Conservation (phyloP, 2,797 vertebrate species). For the Dryobates pubescens region DNA sequence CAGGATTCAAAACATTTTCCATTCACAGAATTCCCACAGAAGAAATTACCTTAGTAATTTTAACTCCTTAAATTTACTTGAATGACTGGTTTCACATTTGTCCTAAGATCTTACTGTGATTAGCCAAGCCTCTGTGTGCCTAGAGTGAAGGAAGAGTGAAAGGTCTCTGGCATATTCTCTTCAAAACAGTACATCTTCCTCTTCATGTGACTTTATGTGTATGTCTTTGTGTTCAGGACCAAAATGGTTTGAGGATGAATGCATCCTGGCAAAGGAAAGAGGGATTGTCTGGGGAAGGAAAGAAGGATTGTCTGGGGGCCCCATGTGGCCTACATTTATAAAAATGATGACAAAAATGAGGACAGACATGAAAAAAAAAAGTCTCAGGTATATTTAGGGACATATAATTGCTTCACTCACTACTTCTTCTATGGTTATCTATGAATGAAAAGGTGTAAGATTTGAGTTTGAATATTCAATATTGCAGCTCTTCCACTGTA, state of each 20-base stretch:
- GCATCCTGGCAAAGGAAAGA: neutral
- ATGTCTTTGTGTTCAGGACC: neutral
- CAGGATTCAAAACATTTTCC: neutral
- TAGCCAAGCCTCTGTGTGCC: neutral
- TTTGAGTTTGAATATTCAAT: neutral
- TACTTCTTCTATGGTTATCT: neutral
- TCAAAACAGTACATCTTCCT: neutral
- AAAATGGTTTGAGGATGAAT: neutral
- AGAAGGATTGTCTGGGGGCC: neutral
- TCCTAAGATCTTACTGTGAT: neutral
- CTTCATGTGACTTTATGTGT: neutral
- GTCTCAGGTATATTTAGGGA: neutral
- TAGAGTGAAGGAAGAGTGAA: neutral
- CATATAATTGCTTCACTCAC: neutral
- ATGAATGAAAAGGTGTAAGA: neutral
- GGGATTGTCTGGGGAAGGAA: conserved; percentile 10
- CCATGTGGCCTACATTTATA: neutral
- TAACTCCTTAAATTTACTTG: neutral
- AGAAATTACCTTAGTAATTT: neutral
- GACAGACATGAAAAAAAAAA: neutral
- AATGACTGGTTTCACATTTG: neutral
- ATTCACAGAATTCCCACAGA: conserved; percentile 29
- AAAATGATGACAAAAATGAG: conserved; percentile 5
- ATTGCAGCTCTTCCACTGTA: neutral
- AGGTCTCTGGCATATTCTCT: conserved; percentile 3